Percentiles rank a stretch among this genome's conserved stretches.
These are phyloP conservation scores for Carcharodon carcharias DNA, from an alignment of 2,797 vertebrate species.

Conservation along the genomic window DNA sequence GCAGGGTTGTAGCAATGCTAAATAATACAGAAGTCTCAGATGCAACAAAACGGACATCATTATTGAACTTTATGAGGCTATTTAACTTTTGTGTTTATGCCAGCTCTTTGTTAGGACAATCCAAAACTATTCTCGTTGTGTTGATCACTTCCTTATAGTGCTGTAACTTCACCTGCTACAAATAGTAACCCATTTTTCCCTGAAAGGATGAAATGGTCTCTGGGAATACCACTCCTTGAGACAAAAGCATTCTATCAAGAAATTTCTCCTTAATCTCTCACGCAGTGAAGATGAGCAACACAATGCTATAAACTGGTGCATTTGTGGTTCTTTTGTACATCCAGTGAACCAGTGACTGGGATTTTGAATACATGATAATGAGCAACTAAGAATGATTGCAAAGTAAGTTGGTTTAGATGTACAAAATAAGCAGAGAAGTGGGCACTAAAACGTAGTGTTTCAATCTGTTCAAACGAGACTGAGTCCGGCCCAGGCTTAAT, in stretches of 20 bases:
- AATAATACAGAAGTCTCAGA: neutral
- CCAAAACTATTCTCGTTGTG: neutral
- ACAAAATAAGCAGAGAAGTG: neutral
- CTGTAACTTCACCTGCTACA: no score
- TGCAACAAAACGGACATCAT: neutral
- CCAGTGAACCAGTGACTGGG: neutral
- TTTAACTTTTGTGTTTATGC: neutral
- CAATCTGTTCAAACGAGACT: neutral
- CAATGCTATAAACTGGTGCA: neutral
- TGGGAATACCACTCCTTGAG: neutral
- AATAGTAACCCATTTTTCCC: neutral
- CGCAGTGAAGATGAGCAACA: neutral
- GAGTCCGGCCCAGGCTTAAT: neutral
- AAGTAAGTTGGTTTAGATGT: neutral
- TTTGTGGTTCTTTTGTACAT: neutral
- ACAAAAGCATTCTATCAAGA: neutral
- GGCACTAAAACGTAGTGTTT: neutral
- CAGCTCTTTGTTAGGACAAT: neutral
- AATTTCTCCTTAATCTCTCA: neutral
- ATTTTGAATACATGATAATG: neutral
- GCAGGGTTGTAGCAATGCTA: neutral
- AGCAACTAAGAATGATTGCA: neutral
- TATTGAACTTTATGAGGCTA: neutral
- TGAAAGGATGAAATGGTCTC: neutral
- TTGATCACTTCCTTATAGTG: neutral